These are phyloP conservation scores for Phoxinus phoxinus DNA, from an alignment of 2,113 vertebrate species.

Conservation along the genomic window DNA sequence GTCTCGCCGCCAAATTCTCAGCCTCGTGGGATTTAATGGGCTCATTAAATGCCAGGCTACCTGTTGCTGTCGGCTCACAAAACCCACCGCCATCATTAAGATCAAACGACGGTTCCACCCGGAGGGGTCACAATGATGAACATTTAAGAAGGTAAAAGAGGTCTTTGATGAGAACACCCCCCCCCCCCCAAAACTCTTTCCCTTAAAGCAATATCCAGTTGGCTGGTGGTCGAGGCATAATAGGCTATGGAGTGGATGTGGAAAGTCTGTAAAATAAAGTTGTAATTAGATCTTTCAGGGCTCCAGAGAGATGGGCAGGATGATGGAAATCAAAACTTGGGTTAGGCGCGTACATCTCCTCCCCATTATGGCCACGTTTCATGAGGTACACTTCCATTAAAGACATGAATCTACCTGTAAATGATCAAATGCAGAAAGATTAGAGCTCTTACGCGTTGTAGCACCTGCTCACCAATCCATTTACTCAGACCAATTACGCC, in stretches of 20 bases:
- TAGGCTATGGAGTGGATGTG: slow-evolving; percentile 52
- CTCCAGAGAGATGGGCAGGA: slow-evolving; percentile 44
- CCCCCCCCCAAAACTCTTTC: not conserved
- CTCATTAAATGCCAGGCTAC: slow-evolving; percentile 55
- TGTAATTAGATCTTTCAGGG: slow-evolving; percentile 49
- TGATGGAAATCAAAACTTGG: slow-evolving; percentile 46
- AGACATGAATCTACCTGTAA: slow-evolving; percentile 54
- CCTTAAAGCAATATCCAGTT: slow-evolving; percentile 40
- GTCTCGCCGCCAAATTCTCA: slow-evolving; percentile 40
- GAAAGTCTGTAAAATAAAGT: slow-evolving; percentile 52
- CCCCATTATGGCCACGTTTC: slow-evolving; percentile 44
- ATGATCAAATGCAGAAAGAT: slow-evolving; percentile 50
- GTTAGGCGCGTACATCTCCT: slow-evolving; percentile 48
- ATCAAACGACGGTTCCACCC: slow-evolving; percentile 36
- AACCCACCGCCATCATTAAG: slow-evolving; percentile 60
- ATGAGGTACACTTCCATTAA: slow-evolving; percentile 57
- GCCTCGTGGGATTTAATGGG: slow-evolving; percentile 54
- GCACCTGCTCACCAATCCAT: slow-evolving; percentile 54
- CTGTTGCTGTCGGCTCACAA: slow-evolving; percentile 49
- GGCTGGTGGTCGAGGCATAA: slow-evolving; percentile 45
- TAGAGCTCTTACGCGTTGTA: slow-evolving; percentile 53
- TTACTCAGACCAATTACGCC: slow-evolving; percentile 58
- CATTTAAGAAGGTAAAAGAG: slow-evolving; percentile 51
- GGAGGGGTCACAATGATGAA: slow-evolving; percentile 47
- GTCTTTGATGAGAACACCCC: slow-evolving; percentile 41